Conservation (phyloP, 2,113 vertebrate species). For the Tetrao urogallus region DNA sequence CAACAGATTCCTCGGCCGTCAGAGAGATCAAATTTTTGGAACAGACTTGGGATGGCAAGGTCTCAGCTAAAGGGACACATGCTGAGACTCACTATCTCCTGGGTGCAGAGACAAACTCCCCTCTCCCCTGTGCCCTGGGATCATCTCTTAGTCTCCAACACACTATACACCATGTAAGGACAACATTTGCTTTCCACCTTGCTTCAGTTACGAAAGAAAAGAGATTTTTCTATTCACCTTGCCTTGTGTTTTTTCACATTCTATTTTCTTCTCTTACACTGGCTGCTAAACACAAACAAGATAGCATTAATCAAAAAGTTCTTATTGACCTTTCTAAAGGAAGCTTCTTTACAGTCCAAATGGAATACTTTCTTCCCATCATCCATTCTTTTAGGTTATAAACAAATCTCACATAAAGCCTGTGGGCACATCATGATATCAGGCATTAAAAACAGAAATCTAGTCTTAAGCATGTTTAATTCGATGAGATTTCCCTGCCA, state of each 20-base stretch:
- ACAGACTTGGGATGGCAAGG: not conserved
- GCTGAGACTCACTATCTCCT: not conserved
- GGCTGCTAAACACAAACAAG: not conserved
- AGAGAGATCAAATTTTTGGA: conserved; percentile 32
- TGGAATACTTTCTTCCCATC: not conserved
- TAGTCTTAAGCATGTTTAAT: not conserved
- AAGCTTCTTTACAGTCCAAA: not conserved
- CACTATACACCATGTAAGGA: not conserved
- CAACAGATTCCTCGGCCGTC: not conserved
- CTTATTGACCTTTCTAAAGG: not conserved
- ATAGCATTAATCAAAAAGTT: conserved; percentile 17
- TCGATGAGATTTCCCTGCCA: not conserved
- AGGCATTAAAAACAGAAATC: not conserved
- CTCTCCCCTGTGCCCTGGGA: not conserved
- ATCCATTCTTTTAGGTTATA: not conserved
- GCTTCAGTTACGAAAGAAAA: not conserved
- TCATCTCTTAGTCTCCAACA: not conserved
- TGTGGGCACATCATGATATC: not conserved
- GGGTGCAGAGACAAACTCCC: not conserved
- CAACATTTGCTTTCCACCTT: not conserved
- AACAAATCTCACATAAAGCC: not conserved
- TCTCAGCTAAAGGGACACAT: not conserved
- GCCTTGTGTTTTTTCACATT: not conserved
- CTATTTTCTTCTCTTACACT: not conserved
- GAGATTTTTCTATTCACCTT: not conserved